Evolutionary conservation across 2,113 vertebrate species (phyloP).

Genomic region (Eretmochelys imbricata): DNA sequence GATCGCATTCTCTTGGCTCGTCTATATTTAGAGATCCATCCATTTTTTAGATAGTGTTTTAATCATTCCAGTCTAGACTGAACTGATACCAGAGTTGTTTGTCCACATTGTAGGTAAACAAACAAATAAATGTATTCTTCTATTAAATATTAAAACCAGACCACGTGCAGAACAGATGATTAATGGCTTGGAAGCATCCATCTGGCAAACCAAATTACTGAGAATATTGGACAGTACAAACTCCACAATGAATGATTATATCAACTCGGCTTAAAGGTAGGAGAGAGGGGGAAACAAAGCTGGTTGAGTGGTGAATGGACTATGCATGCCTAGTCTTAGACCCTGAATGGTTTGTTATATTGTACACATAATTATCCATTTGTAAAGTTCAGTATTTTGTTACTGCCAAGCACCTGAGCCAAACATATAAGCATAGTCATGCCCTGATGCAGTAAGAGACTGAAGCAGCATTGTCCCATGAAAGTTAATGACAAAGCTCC

Average conservation of each 20-base stretch:
- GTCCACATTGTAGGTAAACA: constrained; percentile 31
- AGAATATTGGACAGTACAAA: constrained; percentile 37
- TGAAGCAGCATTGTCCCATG: background rate
- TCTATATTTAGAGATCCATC: background rate
- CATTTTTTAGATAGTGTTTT: background rate
- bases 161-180: constrained; percentile 38
- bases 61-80: background rate
- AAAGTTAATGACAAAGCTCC: background rate
- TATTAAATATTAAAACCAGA: constrained; percentile 59
- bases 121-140: constrained; percentile 43
- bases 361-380: background rate
- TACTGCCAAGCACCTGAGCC: fast-evolving
- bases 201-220: constrained; percentile 59
- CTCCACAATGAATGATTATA: constrained; percentile 53
- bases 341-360: background rate
- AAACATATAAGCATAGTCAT: fast-evolving
- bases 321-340: background rate
- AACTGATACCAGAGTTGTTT: constrained; percentile 25
- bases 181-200: constrained; percentile 50
- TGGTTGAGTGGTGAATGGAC: background rate
- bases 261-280: background rate
- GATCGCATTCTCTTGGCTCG: background rate
- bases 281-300: background rate
- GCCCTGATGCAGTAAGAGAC: fast-evolving
- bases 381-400: background rate